Conservation (phyloP, 2,113 vertebrate species). For the Indri indri region DNA sequence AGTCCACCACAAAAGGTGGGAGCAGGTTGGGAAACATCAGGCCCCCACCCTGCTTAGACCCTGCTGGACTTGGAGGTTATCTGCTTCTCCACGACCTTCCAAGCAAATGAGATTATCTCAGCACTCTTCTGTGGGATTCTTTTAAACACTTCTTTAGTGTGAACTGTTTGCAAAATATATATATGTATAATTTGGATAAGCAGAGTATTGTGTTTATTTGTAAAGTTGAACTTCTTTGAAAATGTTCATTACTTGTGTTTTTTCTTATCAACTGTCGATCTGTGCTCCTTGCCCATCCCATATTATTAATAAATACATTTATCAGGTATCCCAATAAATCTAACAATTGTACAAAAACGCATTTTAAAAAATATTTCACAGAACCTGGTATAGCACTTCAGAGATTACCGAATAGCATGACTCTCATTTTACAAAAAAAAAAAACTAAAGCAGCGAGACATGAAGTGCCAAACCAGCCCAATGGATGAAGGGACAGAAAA, state of each 20-base stretch:
- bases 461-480: neutral
- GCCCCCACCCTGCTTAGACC: neutral
- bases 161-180: neutral
- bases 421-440: neutral
- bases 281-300: neutral
- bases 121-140: neutral
- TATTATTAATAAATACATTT: neutral
- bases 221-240: neutral
- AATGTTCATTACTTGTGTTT: neutral
- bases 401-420: neutral
- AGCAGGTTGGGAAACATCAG: neutral
- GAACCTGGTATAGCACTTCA: neutral
- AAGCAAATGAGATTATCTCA: neutral
- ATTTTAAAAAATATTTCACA: constrained; percentile 4
- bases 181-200: neutral
- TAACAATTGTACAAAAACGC: neutral
- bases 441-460: neutral
- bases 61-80: neutral
- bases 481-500: neutral
- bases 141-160: neutral
- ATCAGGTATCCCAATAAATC: neutral
- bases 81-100: neutral
- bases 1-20: too few species aligned
- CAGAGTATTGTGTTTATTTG: neutral
- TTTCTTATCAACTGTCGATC: neutral